Conservation (phyloP, 2,888 invertebrate genomes). For the Drosophila pseudotakahashii region DNA sequence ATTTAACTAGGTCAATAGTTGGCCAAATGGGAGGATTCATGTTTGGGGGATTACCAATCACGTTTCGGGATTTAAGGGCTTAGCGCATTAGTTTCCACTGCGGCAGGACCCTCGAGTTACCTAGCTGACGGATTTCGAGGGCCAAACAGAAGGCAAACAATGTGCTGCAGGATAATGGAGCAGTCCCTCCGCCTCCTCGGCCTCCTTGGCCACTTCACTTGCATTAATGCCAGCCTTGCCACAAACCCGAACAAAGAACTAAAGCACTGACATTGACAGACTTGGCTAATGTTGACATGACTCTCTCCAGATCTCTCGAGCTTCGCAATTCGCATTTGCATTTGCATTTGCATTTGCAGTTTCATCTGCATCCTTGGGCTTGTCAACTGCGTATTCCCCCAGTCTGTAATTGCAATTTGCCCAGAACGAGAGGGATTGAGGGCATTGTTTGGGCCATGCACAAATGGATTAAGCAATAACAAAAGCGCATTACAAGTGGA, state of each 20-base stretch:
- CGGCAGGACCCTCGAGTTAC: slow-evolving; percentile 12
- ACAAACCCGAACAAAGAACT: slow-evolving; percentile 37
- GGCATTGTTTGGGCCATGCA: slow-evolving; percentile 22
- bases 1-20: slow-evolving; percentile 27
- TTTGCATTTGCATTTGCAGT: slow-evolving; percentile 48
- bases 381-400: slow-evolving; percentile 38
- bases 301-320: slow-evolving; percentile 27
- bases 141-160: slow-evolving; percentile 18
- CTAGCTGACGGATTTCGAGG: slow-evolving; percentile 15
- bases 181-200: not conserved
- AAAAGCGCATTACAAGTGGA: slow-evolving; percentile 55
- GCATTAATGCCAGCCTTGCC: slow-evolving; percentile 46
- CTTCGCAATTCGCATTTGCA: slow-evolving; percentile 31
- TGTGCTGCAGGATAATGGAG: slow-evolving; percentile 26
- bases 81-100: slow-evolving; percentile 36
- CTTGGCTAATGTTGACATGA: slow-evolving; percentile 36
- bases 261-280: slow-evolving; percentile 33
- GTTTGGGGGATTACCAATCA: slow-evolving; percentile 2
- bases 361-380: slow-evolving; percentile 35
- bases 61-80: slow-evolving; percentile 7
- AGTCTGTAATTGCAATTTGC: slow-evolving; percentile 49
- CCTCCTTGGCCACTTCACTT: slow-evolving; percentile 18
- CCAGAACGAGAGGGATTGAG: slow-evolving; percentile 1
- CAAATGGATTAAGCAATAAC: slow-evolving; percentile 54
- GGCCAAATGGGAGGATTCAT: slow-evolving; percentile 11